A percentile compares a stretch with the other conserved stretches of the same genome.
phyloP scores from a whole-genome alignment of 2,797 vertebrate genomes.

The Anomalospiza imberbis region DNA sequence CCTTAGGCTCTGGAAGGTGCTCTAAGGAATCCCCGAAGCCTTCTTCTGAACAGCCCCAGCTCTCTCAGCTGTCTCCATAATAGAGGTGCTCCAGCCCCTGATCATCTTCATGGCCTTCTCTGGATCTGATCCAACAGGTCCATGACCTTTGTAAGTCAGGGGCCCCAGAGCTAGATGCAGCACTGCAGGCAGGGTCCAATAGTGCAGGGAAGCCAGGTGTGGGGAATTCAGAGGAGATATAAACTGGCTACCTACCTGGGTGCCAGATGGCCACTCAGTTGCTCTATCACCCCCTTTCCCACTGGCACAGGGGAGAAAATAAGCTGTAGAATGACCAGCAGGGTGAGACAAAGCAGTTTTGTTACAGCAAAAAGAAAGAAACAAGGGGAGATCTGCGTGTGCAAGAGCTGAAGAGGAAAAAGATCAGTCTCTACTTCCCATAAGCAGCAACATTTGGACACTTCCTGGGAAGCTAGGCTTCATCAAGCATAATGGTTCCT shows the following conservation, averaged over 20 bases:
- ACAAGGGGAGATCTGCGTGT: rapidly evolving
- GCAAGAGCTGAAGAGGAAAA: not conserved
- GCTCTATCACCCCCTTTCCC: not conserved
- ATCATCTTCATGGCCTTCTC: not conserved
- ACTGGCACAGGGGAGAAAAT: not conserved
- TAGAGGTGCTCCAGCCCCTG: not conserved
- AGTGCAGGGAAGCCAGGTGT: not conserved
- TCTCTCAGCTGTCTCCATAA: not conserved
- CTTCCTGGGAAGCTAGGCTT: not conserved
- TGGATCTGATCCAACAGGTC: not conserved
- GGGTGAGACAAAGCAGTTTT: not conserved
- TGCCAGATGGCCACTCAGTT: not conserved
- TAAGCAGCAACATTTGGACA: not conserved
- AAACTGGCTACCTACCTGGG: not conserved
- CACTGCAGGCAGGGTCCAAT: not conserved
- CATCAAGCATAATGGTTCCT: not conserved
- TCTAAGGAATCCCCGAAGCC: not conserved
- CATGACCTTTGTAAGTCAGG: rapidly evolving
- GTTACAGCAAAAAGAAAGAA: not conserved
- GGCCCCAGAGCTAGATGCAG: not conserved
- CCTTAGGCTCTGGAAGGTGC: not conserved
- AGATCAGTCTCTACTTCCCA: not conserved
- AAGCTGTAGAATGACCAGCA: not conserved
- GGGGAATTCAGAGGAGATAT: not conserved
- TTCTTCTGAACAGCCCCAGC: not conserved